Percentiles rank a stretch among this genome's conserved stretches.
Evolutionary conservation across 2,888 invertebrate genomes (phyloP).

Genomic region (Serripes groenlandicus): DNA sequence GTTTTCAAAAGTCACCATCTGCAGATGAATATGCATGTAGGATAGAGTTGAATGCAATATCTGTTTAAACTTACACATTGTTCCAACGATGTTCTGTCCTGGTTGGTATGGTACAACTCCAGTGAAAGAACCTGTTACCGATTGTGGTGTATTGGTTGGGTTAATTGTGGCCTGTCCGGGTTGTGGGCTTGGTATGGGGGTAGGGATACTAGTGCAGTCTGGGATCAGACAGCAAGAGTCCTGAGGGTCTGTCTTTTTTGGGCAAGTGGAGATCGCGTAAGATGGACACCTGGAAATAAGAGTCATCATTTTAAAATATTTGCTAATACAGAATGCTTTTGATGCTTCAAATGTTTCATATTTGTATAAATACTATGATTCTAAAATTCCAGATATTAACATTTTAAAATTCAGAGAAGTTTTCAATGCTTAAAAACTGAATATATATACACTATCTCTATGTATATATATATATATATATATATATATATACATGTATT

Average conservation of each 20-base stretch:
- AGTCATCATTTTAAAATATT: too few species aligned
- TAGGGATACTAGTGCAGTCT: conserved; percentile 70
- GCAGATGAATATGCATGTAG: background rate
- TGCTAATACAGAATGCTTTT: too few species aligned
- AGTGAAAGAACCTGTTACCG: conserved; percentile 70
- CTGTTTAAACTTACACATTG: conserved; percentile 2
- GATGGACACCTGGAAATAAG: conserved; percentile 72
- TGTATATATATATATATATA: too few species aligned
- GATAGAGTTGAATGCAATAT: background rate
- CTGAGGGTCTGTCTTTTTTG: conserved; percentile 65
- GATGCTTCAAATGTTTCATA: too few species aligned
- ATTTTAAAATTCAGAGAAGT: too few species aligned
- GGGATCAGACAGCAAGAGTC: conserved; percentile 75
- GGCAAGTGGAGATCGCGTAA: conserved; percentile 66
- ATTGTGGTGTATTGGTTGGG: conserved; percentile 68
- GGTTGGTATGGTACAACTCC: conserved; percentile 62
- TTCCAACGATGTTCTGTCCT: conserved; percentile 13
- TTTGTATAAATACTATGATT: too few species aligned
- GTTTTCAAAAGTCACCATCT: too few species aligned
- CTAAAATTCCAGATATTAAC: too few species aligned
- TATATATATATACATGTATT: too few species aligned
- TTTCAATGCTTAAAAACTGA: too few species aligned
- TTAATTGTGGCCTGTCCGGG: conserved; percentile 65
- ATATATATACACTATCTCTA: too few species aligned
- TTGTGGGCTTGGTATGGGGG: conserved; percentile 65